Evolutionary conservation across 2,113 vertebrate species (phyloP), one percentile per base, ranked within the genome.

Genomic region (Epinephelus moara): DNA sequence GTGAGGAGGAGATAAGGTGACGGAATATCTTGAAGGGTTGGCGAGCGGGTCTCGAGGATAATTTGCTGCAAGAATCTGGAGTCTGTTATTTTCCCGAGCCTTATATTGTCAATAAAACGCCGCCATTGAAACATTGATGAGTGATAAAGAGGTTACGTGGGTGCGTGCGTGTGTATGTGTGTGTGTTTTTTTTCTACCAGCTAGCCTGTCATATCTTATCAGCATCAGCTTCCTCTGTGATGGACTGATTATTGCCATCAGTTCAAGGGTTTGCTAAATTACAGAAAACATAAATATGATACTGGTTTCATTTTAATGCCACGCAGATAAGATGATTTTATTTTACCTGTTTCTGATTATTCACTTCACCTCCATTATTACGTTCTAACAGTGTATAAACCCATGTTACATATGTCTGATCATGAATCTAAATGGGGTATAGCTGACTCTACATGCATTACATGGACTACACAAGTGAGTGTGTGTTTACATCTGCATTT

Each of bases 61-160:
- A 91, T 92, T 91, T 82, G 67, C 78, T 17, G 61, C 60, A 33
- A 76, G 68, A 88, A 71, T 75, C 70, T 17, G 23, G 30, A 67
- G 68, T 78, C 82, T 74, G 67, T 87, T 87, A 77, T 82, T 91
- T 86, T 89, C 68, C 79, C 17, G 70, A 71, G 81, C 60, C 63
- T 82, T 30, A 62, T 83, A 76, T 70, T 90, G 88, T 89, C 67
- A 92, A 90, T 94, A 86, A 92, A 88, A 87, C 8, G 18, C 69
- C 27, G 81, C 70, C 42, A 42, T 19, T 75, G 72, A 85, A 83
- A 83, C 45, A 73, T 42, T 13, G 73, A 77, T 78, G 79, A 74
- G 70, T 64, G 91, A 91, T 88, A 87, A 92, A 88, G 74, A 88
- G 80, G 85, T 59, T 49, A 72, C 9, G 57, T 63, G 70, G 42